A percentile compares a stretch with the other conserved stretches of the same genome.
phyloP scores from a whole-genome alignment of 2,797 vertebrate genomes.

The Phataginus tetradactyla region DNA sequence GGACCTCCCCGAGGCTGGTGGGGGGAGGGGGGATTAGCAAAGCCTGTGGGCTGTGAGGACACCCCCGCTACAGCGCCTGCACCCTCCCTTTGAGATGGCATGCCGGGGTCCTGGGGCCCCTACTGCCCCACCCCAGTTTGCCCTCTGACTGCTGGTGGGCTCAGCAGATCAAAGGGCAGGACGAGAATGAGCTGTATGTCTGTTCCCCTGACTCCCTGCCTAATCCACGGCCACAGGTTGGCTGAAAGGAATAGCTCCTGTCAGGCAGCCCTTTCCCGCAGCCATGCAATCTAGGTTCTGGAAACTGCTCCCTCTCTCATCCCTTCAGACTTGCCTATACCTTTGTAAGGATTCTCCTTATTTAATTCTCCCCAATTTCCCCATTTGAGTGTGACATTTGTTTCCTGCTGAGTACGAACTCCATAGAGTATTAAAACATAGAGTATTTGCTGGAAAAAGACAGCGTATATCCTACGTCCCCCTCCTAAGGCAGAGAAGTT shows the following conservation, averaged over 20 bases:
- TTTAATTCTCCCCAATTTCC: neutral
- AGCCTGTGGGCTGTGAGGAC: no score
- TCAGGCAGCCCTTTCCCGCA: neutral
- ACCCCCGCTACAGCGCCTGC: no score
- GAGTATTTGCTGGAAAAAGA: neutral
- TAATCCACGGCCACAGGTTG: neutral
- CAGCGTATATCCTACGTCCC: neutral
- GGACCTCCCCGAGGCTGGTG: no score
- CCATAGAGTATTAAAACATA: neutral
- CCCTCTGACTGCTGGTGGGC: neutral
- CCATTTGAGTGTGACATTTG: neutral
- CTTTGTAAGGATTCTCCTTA: neutral
- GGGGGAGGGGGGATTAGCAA: no score
- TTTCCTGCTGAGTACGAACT: conserved; percentile 2
- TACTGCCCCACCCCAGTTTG: neutral
- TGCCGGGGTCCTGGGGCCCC: no score
- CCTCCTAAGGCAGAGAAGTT: neutral
- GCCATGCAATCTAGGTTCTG: neutral
- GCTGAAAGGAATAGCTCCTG: neutral
- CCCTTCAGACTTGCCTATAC: neutral
- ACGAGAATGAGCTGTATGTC: neutral
- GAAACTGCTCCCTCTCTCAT: neutral
- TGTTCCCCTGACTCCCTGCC: neutral
- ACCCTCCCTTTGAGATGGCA: no score
- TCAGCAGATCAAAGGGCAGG: neutral